Evolutionary conservation across 2,888 invertebrate genomes (phyloP), one percentile per base, ranked within the genome.

Genomic region (Alitta virens): DNA sequence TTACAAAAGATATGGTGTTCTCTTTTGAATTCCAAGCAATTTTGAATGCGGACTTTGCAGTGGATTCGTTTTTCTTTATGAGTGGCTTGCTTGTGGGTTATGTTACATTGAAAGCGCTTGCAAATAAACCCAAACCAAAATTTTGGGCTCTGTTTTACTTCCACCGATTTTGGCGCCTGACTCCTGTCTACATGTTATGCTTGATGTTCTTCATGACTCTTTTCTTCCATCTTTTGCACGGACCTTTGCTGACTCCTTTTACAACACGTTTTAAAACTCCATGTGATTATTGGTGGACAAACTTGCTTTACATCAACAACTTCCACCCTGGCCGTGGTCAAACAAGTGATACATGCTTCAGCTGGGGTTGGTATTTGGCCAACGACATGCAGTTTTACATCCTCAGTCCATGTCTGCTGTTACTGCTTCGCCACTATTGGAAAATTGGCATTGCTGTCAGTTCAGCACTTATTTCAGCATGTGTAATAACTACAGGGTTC

Each of bases 121-220:
- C n/a, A 3, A 46, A 46, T 7, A 5, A 21, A 5, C n/a, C 46
- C 3, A 46, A n/a, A 18, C 46, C 21, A 21, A 5, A 46, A 46
- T 46, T 46, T n/a, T 46, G 46, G 46, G 46, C 9, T 46, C 5
- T 46, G 46, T 46, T 46, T n/a, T 46, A 46, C 46, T 46, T 46
- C n/a, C 46, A 46, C 21, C 46, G 46, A 18, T 5, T 46, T 16
- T 46, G 46, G 46, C n/a, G 46, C 7, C 21, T 46, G 7, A 46
- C 46, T n/a, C 46, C 46, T 46, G 46, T 46, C 46, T 46, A 46
- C n/a, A 46, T 46, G 46, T 16, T 46, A 3, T 46, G n/a, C 7
- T 7, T 46, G 46, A 46, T 46, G 46, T 18, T 46, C 7, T 46
- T 7, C 9, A 5, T n/a, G 46, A 46, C 46, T 12, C 21, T 46